Evolutionary conservation across 2,797 vertebrate genomes (phyloP).

Genomic region (Chelonia mydas): DNA sequence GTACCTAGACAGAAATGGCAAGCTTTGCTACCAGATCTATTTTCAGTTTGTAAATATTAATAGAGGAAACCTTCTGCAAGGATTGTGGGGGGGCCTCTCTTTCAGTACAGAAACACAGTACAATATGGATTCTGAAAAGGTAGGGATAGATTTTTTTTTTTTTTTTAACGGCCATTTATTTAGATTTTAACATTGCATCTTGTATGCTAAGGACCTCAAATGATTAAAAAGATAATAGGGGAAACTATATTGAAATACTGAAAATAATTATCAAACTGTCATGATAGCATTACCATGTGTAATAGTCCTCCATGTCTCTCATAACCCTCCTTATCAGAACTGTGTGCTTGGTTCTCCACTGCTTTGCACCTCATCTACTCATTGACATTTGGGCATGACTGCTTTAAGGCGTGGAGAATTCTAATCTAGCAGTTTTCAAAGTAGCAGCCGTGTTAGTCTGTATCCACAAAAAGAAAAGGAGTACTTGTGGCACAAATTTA

Average conservation of each 20-base stretch:
- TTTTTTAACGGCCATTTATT: background rate
- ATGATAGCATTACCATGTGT: background rate
- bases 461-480: too few species aligned
- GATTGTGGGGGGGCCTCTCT: background rate
- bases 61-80: background rate
- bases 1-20: background rate
- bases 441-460: too few species aligned
- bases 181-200: background rate
- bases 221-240: background rate
- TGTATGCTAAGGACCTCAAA: background rate
- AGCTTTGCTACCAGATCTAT: background rate
- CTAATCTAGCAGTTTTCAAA: too few species aligned
- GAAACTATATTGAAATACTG: background rate
- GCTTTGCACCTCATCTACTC: background rate
- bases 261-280: background rate
- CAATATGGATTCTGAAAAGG: background rate
- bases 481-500: too few species aligned
- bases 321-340: background rate
- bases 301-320: background rate
- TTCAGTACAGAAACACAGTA: background rate
- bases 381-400: background rate
- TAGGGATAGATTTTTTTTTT: background rate
- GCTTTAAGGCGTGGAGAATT: accelerated
- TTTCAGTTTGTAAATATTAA: background rate
- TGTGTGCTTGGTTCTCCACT: background rate